phyloP scores from a whole-genome alignment of 1,140 invertebrate genomes.

The Drosophila subobscura region DNA sequence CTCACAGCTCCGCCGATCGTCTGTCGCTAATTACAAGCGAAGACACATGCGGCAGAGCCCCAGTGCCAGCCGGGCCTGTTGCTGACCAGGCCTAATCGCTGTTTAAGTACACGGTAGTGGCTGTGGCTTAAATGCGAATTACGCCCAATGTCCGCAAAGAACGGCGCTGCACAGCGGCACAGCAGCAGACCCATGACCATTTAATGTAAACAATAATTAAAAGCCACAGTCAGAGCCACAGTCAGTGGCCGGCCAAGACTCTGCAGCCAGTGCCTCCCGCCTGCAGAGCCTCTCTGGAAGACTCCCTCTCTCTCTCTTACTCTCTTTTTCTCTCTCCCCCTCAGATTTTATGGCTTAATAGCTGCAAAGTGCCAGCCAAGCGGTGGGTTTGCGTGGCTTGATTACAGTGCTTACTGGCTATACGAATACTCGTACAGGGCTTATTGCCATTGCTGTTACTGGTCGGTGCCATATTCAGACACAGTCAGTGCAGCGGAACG shows the following conservation, averaged over 20 bases:
- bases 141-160: constrained; percentile 63
- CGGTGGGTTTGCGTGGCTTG: constrained; percentile 48
- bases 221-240: constrained; percentile 30
- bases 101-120: constrained; percentile 76
- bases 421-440: constrained; percentile 16
- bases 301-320: constrained; percentile 2
- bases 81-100: constrained; percentile 63
- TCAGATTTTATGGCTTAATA: constrained; percentile 70
- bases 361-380: constrained; percentile 65
- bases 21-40: constrained; percentile 54
- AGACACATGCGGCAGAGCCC: constrained; percentile 6
- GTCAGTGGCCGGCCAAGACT: constrained; percentile 14
- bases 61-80: neutral
- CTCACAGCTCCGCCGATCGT: constrained; percentile 54
- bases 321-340: constrained; percentile 8
- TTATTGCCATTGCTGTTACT: constrained; percentile 4
- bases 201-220: constrained; percentile 82
- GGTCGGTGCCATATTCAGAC: constrained; percentile 49
- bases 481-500: constrained; percentile 44
- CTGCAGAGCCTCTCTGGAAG: constrained; percentile 13
- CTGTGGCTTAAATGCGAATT: constrained; percentile 76
- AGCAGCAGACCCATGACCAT: constrained; percentile 73
- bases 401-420: constrained; percentile 48
- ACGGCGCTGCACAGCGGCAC: constrained; percentile 25
- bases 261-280: constrained; percentile 33